Evolutionary conservation across 1,140 invertebrate species (phyloP).

Genomic region (Pectinophora gossypiella): DNA sequence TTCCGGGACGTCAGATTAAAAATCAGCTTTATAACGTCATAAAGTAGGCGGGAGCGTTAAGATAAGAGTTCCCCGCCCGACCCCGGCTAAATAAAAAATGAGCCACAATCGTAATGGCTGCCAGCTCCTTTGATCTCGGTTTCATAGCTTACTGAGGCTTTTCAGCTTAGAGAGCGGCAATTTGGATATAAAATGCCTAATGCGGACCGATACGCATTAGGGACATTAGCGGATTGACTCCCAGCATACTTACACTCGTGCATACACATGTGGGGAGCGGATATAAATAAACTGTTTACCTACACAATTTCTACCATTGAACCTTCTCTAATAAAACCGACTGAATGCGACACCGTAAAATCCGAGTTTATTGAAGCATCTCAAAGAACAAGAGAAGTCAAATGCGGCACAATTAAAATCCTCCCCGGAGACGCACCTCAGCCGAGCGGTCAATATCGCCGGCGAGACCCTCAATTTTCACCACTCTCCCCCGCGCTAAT

Average conservation of each 20-base stretch:
- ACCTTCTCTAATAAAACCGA: constrained; percentile 38
- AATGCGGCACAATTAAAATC: constrained; percentile 71
- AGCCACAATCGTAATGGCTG: constrained; percentile 69
- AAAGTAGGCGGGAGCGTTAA: constrained; percentile 64
- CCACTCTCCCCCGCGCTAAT: constrained; percentile 72
- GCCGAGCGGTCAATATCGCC: constrained; percentile 68
- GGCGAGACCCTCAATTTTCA: constrained; percentile 69
- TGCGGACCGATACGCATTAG: constrained; percentile 59
- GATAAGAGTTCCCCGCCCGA: constrained; percentile 56
- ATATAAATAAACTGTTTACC: too few relatives aligned
- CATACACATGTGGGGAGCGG: background rate
- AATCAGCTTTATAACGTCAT: constrained; percentile 74
- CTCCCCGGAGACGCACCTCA: constrained; percentile 58
- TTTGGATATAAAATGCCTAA: constrained; percentile 71
- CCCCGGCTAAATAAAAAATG: constrained; percentile 70
- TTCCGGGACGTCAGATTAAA: constrained; percentile 64
- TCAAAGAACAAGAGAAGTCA: constrained; percentile 71
- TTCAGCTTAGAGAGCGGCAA: constrained; percentile 54
- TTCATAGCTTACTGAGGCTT: constrained; percentile 66
- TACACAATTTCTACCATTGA: constrained; percentile 15
- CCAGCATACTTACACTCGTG: constrained; percentile 9
- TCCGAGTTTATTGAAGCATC: constrained; percentile 67
- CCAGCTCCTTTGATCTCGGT: constrained; percentile 70
- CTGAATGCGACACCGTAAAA: constrained; percentile 58
- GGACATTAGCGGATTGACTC: constrained; percentile 66